Percentiles rank a stretch among this genome's conserved stretches.
phyloP scores from a whole-genome alignment of 1,140 invertebrate species.

The Bombus haemorrhoidalis region DNA sequence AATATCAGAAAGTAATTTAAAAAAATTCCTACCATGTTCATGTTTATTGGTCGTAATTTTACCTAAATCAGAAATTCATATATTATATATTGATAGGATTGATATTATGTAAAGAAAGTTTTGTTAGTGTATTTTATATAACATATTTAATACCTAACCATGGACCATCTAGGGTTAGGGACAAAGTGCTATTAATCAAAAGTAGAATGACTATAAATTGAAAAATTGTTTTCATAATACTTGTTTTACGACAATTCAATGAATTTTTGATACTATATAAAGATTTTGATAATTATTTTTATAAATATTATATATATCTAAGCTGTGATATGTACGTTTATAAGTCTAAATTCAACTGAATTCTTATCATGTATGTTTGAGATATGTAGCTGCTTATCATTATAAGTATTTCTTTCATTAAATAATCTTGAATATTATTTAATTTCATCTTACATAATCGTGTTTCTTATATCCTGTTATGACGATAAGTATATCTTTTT shows the following conservation, averaged over 20 bases:
- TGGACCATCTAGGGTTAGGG: conserved; percentile 63
- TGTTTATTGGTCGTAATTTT: background rate
- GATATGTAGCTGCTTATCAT: background rate
- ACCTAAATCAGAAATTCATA: conserved; percentile 35
- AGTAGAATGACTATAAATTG: conserved; percentile 1
- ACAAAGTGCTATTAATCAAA: conserved; percentile 29
- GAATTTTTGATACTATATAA: background rate
- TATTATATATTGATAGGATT: background rate
- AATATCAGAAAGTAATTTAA: background rate
- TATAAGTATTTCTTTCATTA: background rate
- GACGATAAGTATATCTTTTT: background rate
- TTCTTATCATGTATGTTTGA: background rate
- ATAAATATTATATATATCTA: background rate
- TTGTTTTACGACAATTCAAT: background rate
- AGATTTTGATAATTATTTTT: background rate
- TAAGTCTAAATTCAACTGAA: background rate
- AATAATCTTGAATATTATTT: background rate
- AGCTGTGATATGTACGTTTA: background rate
- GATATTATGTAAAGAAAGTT: background rate
- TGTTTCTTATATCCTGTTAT: background rate
- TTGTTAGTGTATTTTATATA: conserved; percentile 15
- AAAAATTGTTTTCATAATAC: conserved; percentile 4
- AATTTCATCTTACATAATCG: background rate
- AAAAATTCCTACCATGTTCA: conserved; percentile 38
- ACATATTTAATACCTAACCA: conserved; percentile 60